Evolutionary conservation across 2,797 vertebrate species (phyloP).

Genomic region (Myripristis jacobus): DNA sequence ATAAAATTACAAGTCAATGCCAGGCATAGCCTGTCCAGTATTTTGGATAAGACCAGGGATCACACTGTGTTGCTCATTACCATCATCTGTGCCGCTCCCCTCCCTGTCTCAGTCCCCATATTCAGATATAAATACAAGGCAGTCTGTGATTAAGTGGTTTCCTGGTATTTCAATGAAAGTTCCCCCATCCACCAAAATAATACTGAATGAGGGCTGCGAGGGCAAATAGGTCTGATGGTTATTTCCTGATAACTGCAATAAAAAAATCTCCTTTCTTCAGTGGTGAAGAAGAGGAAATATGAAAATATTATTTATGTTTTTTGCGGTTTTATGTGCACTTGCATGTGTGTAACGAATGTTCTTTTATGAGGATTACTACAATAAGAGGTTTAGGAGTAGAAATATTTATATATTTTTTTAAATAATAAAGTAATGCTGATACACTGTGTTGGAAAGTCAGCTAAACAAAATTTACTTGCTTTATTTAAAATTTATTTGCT

Average conservation of each 20-base stretch:
- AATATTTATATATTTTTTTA: constrained; percentile 23
- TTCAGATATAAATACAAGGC: constrained; percentile 69
- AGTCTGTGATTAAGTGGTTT: constrained; percentile 77
- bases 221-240: constrained; percentile 59
- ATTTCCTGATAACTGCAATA: constrained; percentile 55
- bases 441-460: constrained; percentile 8
- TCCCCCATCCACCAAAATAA: constrained; percentile 67
- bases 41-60: constrained; percentile 39
- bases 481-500: too few relatives aligned
- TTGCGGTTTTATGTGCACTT: constrained; percentile 39
- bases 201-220: constrained; percentile 62
- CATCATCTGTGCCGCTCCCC: constrained; percentile 45
- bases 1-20: constrained; percentile 38
- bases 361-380: constrained; percentile 53
- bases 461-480: constrained; percentile 4
- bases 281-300: constrained; percentile 42
- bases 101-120: constrained; percentile 44
- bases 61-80: constrained; percentile 38
- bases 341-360: constrained; percentile 36
- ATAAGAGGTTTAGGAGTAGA: constrained; percentile 27
- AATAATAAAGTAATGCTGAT: constrained; percentile 8
- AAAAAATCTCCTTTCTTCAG: constrained; percentile 43
- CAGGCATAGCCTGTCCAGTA: constrained; percentile 23
- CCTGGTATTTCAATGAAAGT: constrained; percentile 63
- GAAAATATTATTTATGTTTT: constrained; percentile 33